Evolutionary conservation across 2,888 invertebrate species (phyloP), one percentile per base, ranked within the genome.

Genomic region (Leucania comma): DNA sequence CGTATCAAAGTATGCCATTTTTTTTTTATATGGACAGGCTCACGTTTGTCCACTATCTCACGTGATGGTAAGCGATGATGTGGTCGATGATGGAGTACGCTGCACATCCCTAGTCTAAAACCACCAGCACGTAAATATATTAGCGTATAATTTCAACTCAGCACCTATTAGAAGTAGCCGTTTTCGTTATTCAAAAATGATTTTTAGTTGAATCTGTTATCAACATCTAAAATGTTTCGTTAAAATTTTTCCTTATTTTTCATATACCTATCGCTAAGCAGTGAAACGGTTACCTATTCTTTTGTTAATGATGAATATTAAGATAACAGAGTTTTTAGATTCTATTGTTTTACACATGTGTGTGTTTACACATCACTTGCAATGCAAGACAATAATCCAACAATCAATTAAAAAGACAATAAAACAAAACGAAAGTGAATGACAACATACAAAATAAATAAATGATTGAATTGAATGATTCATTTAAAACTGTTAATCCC

Each of bases 401-500:
- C 29, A 48, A 73, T 56, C 38, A 62, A 56, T 48, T 35, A 24
- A 66, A 61, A 53, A 38, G 3, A 29, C 24, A 68, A 60, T 63
- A n/a, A 29, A 54, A 24, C 22, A 26, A 61, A 35, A 72, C 20
- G 67, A 72, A 63, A 35, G 14, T n/a, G 24, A 26, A 38, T 74
- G 72, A 72, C 38, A 38, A 14, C 14, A 38, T 14, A 38, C 14
- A 38, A 38, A 38, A 38, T 38, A 14, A 38, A 38, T 38, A 38
- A 38, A 38, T 38, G 14, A 38, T 38, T 38, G 2, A 38, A 38
- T 38, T 14, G 24, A 26, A 38, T 74, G 72, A 72, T 42, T 72
- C 58, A 72, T 14, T n/a, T 6, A 17, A n/a, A n/a, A 26, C 46
- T 53, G 75, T 80, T 26, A 50, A 61, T 74, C 75, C 80, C 78